Evolutionary conservation across 2,888 invertebrate species (phyloP), one percentile per base, ranked within the genome.

Genomic region (Antheraea yamamai): DNA sequence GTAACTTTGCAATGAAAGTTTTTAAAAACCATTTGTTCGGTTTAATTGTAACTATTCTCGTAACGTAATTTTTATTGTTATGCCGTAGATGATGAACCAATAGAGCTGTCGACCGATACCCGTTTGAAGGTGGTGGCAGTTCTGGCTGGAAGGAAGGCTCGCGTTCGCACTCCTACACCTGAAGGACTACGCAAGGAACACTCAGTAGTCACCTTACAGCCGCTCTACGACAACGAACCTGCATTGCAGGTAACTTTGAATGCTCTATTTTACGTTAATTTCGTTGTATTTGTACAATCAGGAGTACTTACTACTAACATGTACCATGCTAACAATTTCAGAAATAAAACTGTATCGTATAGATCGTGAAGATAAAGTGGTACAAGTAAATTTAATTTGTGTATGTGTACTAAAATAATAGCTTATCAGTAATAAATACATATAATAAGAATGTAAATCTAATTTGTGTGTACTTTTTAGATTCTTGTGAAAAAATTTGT

Each of bases 51-150:
- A 20, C n/a, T 55, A 20, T 7, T 55, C 18, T 58, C 58, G n/a
- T 58, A 58, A 18, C n/a, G 58, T 55, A 39, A 26, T 20, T 23
- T 61, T 61, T 26, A 2, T n/a, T 70, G 4, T 64, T 77, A 75
- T 26, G 72, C 75, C 75, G 8, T 76, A 84, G 86, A 87, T 73
- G 85, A 88, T 23, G 87, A 87, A 0, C 77, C 77, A 0, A 78
- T 87, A 86, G 95, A 95, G 72, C 84, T 97, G 61, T 95, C 96
- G 4, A 96, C 97, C 85, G 97, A 98, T 82, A 95, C 97, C 74
- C 95, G 97, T 74, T 96, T 98, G 92, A 97, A 97, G 90, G 96
- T 98, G n/a, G 95, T 97, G 61, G 96, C 97, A 0, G 95, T 98
- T 76, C 90, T 99, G 74, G 96, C 97, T 77, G 96, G 97, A 0